phyloP scores from a whole-genome alignment of 2,888 invertebrate genomes.

The Syritta pipiens region DNA sequence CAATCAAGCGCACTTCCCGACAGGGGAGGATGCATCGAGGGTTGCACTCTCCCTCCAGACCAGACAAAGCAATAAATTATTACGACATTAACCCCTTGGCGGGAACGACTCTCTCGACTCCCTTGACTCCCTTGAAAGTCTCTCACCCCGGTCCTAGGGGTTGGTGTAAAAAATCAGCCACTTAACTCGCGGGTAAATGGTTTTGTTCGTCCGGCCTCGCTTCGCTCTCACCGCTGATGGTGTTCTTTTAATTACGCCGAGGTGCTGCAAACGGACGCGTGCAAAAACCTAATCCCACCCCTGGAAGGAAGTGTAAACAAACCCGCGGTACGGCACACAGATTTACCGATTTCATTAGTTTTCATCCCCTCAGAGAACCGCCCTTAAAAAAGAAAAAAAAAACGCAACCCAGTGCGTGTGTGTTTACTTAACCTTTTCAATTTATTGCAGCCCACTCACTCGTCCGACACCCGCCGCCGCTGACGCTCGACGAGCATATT shows the following conservation, averaged over 20 bases:
- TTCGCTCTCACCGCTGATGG: slow-evolving; percentile 11
- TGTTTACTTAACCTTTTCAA: slow-evolving; percentile 67
- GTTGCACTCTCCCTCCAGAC: neutral
- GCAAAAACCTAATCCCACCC: slow-evolving; percentile 60
- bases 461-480: neutral
- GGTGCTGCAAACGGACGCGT: slow-evolving; percentile 36
- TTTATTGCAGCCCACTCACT: slow-evolving; percentile 40
- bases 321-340: slow-evolving; percentile 38
- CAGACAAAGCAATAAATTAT: slow-evolving; percentile 66
- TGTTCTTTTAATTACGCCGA: slow-evolving; percentile 49
- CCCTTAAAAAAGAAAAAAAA: slow-evolving; percentile 4
- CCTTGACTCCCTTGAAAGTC: too few relatives aligned
- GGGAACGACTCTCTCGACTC: too few relatives aligned
- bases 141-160: slow-evolving; percentile 10
- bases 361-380: neutral
- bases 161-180: slow-evolving; percentile 62
- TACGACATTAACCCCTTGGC: slow-evolving; percentile 64
- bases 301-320: slow-evolving; percentile 65
- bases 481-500: slow-evolving; percentile 20
- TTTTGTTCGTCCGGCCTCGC: slow-evolving; percentile 16
- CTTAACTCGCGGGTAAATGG: slow-evolving; percentile 45
- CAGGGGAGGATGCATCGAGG: slow-evolving; percentile 16
- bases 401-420: slow-evolving; percentile 22
- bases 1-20: slow-evolving; percentile 60
- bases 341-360: slow-evolving; percentile 62